A percentile compares a stretch with the other conserved stretches of the same genome.
Conservation (phyloP, 2,113 vertebrate genomes). For the Nothobranchius kuhntae region DNA sequence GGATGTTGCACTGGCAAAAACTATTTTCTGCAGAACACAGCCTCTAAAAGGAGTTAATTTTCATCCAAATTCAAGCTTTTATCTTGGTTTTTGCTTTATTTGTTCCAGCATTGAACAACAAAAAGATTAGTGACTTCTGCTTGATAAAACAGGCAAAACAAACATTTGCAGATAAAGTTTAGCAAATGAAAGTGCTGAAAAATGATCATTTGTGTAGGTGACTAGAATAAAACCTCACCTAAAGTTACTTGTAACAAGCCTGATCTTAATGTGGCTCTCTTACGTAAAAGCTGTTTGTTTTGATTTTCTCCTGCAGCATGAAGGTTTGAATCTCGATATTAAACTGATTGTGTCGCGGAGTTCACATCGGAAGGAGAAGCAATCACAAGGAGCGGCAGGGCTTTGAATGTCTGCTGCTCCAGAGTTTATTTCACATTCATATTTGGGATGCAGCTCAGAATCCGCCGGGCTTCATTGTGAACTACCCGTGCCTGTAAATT, state of each 20-base stretch:
- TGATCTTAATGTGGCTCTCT: conserved; percentile 26
- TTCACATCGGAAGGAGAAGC: conserved; percentile 24
- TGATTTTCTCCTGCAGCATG: conserved; percentile 4
- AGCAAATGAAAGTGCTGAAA: not conserved
- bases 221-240: not conserved
- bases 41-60: no score
- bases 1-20: no score
- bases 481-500: conserved; percentile 73
- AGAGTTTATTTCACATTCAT: conserved; percentile 51
- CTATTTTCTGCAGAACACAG: no score
- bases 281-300: conserved; percentile 26
- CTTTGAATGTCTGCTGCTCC: conserved; percentile 47
- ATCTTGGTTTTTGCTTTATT: no score
- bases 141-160: not conserved
- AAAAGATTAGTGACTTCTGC: not conserved
- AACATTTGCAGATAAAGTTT: not conserved
- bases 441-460: conserved; percentile 49
- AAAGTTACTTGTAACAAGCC: not conserved
- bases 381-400: conserved; percentile 25
- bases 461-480: conserved; percentile 53
- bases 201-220: not conserved
- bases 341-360: conserved; percentile 22
- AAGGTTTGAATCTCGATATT: conserved; percentile 12
- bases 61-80: no score
- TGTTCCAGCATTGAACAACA: no score